Conservation (phyloP, 2,888 invertebrate species). For the Limenitis camilla region DNA sequence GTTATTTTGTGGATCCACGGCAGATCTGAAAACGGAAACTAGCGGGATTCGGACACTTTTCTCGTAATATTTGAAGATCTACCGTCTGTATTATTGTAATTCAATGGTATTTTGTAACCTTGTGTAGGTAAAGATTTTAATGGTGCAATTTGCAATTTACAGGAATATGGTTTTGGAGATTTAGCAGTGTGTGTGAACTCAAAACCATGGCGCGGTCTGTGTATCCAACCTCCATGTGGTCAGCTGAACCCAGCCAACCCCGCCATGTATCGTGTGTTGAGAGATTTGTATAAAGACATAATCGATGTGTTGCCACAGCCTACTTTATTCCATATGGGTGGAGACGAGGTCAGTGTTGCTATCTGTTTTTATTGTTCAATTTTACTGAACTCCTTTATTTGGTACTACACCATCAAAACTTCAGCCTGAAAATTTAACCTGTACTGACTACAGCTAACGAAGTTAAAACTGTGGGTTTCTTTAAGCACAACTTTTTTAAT, state of each 20-base stretch:
- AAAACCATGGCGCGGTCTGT: conserved; percentile 81
- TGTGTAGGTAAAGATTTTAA: not conserved
- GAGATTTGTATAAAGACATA: conserved; percentile 81
- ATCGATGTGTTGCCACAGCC: conserved; percentile 73
- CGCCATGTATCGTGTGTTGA: conserved; percentile 78
- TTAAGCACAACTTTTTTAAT: too few relatives aligned
- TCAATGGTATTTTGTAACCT: not conserved
- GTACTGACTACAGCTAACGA: too few relatives aligned
- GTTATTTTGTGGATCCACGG: too few relatives aligned
- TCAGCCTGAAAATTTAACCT: too few relatives aligned
- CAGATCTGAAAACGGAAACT: too few relatives aligned
- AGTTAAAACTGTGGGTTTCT: too few relatives aligned
- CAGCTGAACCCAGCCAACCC: conserved; percentile 87
- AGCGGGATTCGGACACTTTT: too few relatives aligned
- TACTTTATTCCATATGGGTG: conserved; percentile 86
- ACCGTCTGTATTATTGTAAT: too few relatives aligned
- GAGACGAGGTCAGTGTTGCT: conserved; percentile 81
- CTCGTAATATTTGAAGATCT: too few relatives aligned
- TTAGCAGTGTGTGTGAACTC: conserved; percentile 80
- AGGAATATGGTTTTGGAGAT: conserved; percentile 76
- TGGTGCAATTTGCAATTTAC: conserved; percentile 19
- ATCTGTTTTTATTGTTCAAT: not conserved
- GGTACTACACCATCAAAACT: too few relatives aligned
- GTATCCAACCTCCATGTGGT: conserved; percentile 89
- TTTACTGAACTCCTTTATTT: too few relatives aligned